A percentile compares a stretch with the other conserved stretches of the same genome.
Evolutionary conservation across 2,888 invertebrate genomes (phyloP).

Genomic region (Apantesis nais): DNA sequence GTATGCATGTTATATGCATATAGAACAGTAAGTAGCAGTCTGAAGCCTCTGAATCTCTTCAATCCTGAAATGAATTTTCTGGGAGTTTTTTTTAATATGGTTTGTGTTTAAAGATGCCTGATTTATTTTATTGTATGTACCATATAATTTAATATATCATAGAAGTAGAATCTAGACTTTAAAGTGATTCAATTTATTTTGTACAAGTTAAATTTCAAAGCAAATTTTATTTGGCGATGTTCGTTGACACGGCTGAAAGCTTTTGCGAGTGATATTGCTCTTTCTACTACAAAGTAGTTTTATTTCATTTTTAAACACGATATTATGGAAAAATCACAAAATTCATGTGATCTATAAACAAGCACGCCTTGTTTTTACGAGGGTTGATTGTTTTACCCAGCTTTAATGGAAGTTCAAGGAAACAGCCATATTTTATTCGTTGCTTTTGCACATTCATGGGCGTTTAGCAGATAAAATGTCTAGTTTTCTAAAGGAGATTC

Average conservation of each 20-base stretch:
- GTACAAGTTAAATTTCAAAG: background rate
- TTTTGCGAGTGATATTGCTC: conserved; percentile 25
- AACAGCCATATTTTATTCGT: background rate
- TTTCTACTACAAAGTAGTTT: conserved; percentile 5
- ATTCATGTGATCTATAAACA: background rate
- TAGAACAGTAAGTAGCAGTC: no score
- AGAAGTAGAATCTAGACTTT: background rate
- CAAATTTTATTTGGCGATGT: conserved; percentile 19
- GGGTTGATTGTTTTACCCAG: background rate
- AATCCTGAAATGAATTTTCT: no score
- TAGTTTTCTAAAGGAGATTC: background rate
- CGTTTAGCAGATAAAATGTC: no score
- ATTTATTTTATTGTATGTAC: background rate
- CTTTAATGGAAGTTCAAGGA: background rate
- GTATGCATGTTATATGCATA: no score
- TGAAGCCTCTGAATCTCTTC: no score
- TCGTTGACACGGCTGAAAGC: conserved; percentile 41
- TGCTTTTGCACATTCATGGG: background rate
- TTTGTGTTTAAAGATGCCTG: background rate
- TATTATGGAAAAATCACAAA: background rate
- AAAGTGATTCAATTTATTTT: background rate
- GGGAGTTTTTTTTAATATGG: no score
- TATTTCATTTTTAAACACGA: background rate
- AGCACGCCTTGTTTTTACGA: background rate
- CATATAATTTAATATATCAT: background rate